Percentiles rank a stretch among this genome's conserved stretches.
Conservation (phyloP, 92 coral and sea anemone species). For the Virgularia gustaviana region DNA sequence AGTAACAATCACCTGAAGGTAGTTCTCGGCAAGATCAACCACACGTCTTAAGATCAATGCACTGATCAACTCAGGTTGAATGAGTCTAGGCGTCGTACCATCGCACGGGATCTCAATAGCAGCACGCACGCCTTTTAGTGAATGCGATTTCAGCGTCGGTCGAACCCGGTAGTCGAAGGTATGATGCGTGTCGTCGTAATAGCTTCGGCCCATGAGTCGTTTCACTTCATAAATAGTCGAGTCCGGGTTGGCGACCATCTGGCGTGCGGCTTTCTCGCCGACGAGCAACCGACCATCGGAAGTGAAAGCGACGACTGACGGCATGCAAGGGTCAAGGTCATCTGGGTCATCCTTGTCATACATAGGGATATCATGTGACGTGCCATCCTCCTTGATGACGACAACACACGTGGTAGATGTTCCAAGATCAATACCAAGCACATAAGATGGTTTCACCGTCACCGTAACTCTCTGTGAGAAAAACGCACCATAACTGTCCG, state of each 20-base stretch:
- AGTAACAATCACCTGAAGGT: constrained; percentile 2
- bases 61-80: constrained; percentile 26
- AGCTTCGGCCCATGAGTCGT: constrained; percentile 37
- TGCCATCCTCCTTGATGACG: constrained; percentile 13
- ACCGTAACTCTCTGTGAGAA: background rate
- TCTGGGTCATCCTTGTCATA: background rate
- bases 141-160: constrained; percentile 34
- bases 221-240: constrained; percentile 30
- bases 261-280: constrained; percentile 23
- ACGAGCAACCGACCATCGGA: background rate
- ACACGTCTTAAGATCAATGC: constrained; percentile 27
- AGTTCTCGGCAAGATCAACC: constrained; percentile 14
- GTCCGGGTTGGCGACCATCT: constrained; percentile 4
- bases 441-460: constrained; percentile 18
- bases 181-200: constrained; percentile 12
- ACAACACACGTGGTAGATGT: constrained; percentile 24
- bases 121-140: constrained; percentile 30
- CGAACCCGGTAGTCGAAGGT: constrained; percentile 24
- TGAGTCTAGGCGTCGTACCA: constrained; percentile 15
- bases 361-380: constrained; percentile 10
- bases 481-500: constrained; percentile 2
- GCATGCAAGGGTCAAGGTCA: constrained; percentile 24
- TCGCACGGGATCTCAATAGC: constrained; percentile 36
- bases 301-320: constrained; percentile 25
- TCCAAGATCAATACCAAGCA: constrained; percentile 31